Evolutionary conservation across 1,140 invertebrate genomes (phyloP), one percentile per base, ranked within the genome.

Genomic region (Reticulitermes speratus): DNA sequence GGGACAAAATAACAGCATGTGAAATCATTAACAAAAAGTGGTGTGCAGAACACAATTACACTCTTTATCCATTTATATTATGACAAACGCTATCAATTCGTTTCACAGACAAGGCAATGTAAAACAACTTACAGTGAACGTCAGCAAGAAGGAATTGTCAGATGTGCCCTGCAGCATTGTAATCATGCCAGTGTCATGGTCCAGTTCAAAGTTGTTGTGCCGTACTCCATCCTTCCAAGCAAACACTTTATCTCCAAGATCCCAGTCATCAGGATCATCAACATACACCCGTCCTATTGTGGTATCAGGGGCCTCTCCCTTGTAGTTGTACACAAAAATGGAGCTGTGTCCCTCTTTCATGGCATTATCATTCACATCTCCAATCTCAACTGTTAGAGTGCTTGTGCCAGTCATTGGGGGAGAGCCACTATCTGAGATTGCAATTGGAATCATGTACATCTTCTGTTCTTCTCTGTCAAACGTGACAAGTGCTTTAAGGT

Each of bases 281-380:
- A 98, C 97, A 90, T 96, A 98, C 2, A 98, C 97, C 44, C 96
- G 92, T 0, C 98, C 98, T 82, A 99, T 97, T 87, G 95, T 93
- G 1, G 95, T 96, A 85, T 95, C 94, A 0, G 94, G 95, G 0
- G 94, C 92, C 87, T 95, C 93, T 23, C 95, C 95, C 91, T 95
- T 96, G 89, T 97, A 98, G 90, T 97, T 98, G 90, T 98, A 98
- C 2, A 99, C 96, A 89, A 97, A 96, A 89, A 99, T 98, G 84
- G 95, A 93, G 89, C 97, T 98, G 11, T 94, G 93, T 0, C 97
- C 97, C 82, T 94, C 92, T 2, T 91, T 91, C 95, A 98, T 98
- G 2, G 92, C 90, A 90, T 98, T 98, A 89, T 99, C 97, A 90
- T 99, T 98, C 81, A 94, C 92, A 90, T 98, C 97, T 3, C 97